Base-by-base conservation (phyloP, 2,113 vertebrate species). In the Psettodes erumei region DNA sequence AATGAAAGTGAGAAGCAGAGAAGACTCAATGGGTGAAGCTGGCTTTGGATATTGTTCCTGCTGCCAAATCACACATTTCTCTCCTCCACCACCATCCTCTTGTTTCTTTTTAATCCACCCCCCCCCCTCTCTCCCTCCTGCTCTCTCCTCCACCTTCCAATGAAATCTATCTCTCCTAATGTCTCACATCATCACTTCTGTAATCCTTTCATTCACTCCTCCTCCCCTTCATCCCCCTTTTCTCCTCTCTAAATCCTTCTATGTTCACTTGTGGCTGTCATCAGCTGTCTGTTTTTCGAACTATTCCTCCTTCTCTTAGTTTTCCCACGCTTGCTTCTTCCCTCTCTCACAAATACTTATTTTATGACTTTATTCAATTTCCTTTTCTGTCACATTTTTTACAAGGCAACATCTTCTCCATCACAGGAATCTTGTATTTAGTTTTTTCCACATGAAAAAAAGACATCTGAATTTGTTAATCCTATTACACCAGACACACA, bases 61-160 rank as follows among this genome's bases (percentile, higher is more conserved):
- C 55, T 80, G 69, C 50, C 79, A 85, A 60, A 51, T 72, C 58
- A 60, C 59, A 86, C 63, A 40, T 85, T 68, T 64, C 32, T 74
- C 51, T 79, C 59, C 71, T 79, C 67, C 77, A 50, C 61, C 67
- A 55, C 27, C 67, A 12, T 75, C 69, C 60, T 56, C 58, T n/a
- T 55, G 45, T 66, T 77, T 75, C 33, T 43, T 60, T 78, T 77
- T 47, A 83, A 63, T 78, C 69, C 51, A 21, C n/a, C 38, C 43
- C 40, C 37, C 54, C 77, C 51, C 50, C 60, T 3, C 67, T 61
- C 11, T 58, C 37, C 64, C 62, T 78, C 51, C 69, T 68, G 56
- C 61, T 55, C 75, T 27, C 27, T 68, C 62, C 56, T 63, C 58
- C 51, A 35, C 27, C 62, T 38, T 75, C 8, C 12, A 23, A 5